phyloP scores from a whole-genome alignment of 2,113 vertebrate genomes.

The Zosterops lateralis region DNA sequence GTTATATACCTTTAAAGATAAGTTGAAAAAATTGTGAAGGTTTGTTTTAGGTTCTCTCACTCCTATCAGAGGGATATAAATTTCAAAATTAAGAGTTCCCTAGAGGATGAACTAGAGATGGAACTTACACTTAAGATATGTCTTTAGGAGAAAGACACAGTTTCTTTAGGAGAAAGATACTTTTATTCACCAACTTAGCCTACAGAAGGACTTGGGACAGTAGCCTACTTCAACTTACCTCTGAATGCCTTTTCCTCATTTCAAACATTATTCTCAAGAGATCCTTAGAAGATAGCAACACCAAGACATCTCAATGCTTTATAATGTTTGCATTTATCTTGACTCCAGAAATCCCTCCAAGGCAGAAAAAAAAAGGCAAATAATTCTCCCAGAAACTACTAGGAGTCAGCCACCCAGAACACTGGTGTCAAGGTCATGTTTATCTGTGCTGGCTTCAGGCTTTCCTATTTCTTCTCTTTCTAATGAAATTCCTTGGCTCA shows the following conservation, averaged over 20 bases:
- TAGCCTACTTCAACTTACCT: not conserved
- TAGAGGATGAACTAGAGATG: not conserved
- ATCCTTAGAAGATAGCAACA: not conserved
- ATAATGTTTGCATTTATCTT: not conserved
- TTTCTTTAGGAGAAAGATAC: not conserved
- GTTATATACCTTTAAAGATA: not conserved
- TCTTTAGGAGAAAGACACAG: not conserved
- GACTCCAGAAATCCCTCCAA: not conserved
- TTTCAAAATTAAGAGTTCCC: not conserved
- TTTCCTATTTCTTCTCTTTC: not conserved
- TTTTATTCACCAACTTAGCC: not conserved
- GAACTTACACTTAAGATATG: fast-evolving
- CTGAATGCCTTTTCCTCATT: not conserved
- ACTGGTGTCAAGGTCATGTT: not conserved
- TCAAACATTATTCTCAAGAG: not conserved
- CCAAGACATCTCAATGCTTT: not conserved
- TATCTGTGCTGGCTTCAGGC: not conserved
- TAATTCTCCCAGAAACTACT: not conserved
- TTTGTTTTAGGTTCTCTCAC: not conserved
- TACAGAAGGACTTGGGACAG: not conserved
- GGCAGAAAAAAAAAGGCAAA: not conserved
- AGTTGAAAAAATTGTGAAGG: not conserved
- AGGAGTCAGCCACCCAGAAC: not conserved
- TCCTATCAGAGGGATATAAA: not conserved
- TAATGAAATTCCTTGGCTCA: not conserved